phyloP scores from a whole-genome alignment of 2,113 vertebrate genomes.

The Rhynchomys soricoides region DNA sequence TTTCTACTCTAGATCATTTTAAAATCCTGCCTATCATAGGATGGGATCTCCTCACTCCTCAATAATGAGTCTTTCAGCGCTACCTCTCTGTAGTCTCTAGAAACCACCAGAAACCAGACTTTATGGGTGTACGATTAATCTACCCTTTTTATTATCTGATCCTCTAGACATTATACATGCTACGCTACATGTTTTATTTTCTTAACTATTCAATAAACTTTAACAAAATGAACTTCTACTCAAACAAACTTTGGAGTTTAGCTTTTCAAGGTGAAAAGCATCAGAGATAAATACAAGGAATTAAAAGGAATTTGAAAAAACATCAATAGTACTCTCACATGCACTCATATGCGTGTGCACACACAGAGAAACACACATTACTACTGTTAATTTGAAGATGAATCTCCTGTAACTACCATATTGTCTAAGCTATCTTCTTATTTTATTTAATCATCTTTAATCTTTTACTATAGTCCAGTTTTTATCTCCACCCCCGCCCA shows the following conservation, averaged over 20 bases:
- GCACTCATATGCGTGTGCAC: no score
- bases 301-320: not conserved
- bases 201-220: not conserved
- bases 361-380: not conserved
- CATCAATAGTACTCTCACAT: not conserved
- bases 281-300: not conserved
- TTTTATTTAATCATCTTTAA: not conserved
- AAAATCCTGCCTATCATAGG: not conserved
- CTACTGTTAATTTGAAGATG: not conserved
- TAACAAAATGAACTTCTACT: not conserved
- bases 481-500: no score
- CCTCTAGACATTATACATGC: rapidly evolving
- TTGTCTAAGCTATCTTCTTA: not conserved
- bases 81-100: not conserved
- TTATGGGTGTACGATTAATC: not conserved
- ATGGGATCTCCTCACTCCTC: rapidly evolving
- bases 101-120: not conserved
- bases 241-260: not conserved
- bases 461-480: no score
- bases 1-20: not conserved
- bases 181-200: not conserved
- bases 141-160: not conserved
- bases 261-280: not conserved
- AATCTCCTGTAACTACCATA: not conserved
- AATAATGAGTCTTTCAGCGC: not conserved